These are phyloP conservation scores for Rhagium mordax DNA, from an alignment of 2,888 invertebrate genomes.

Conservation along the genomic window DNA sequence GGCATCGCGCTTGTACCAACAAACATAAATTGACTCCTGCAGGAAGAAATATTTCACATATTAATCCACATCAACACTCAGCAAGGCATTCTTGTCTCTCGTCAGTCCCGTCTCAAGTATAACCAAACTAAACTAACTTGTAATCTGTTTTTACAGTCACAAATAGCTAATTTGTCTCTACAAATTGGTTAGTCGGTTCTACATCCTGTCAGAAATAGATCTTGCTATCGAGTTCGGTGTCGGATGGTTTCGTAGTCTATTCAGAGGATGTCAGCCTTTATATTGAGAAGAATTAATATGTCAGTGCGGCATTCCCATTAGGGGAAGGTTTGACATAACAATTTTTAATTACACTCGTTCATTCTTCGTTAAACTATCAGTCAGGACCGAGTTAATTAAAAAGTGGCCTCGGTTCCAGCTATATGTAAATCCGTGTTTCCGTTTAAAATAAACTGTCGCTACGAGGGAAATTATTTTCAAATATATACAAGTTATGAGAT, in stretches of 20 bases:
- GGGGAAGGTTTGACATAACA: conserved; percentile 18
- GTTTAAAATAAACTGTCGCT: neutral
- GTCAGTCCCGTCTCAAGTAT: conserved; percentile 3
- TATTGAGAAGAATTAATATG: conserved; percentile 26
- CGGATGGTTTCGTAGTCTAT: conserved; percentile 14
- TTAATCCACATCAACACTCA: conserved; percentile 31
- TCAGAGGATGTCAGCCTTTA: conserved; percentile 24
- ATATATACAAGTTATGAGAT: neutral
- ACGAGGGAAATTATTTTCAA: neutral
- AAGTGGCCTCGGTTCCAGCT: neutral
- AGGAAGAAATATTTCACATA: conserved; percentile 41
- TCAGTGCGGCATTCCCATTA: conserved; percentile 7
- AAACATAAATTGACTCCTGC: conserved; percentile 43
- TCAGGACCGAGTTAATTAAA: conserved; percentile 24
- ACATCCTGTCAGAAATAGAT: conserved; percentile 55
- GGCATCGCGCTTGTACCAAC: conserved; percentile 36
- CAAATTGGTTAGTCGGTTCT: conserved; percentile 58
- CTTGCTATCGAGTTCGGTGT: conserved; percentile 23
- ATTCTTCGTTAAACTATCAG: conserved; percentile 4
- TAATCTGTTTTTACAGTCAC: conserved; percentile 58
- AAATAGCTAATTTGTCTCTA: conserved; percentile 60
- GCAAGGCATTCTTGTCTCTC: conserved; percentile 15
- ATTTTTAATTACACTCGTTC: conserved; percentile 27
- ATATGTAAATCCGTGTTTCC: neutral
- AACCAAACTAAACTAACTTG: conserved; percentile 33